Percentiles rank a stretch among this genome's conserved stretches.
These are phyloP conservation scores for Entomyzon cyanotis DNA, from an alignment of 2,113 vertebrate genomes.

Conservation along the genomic window DNA sequence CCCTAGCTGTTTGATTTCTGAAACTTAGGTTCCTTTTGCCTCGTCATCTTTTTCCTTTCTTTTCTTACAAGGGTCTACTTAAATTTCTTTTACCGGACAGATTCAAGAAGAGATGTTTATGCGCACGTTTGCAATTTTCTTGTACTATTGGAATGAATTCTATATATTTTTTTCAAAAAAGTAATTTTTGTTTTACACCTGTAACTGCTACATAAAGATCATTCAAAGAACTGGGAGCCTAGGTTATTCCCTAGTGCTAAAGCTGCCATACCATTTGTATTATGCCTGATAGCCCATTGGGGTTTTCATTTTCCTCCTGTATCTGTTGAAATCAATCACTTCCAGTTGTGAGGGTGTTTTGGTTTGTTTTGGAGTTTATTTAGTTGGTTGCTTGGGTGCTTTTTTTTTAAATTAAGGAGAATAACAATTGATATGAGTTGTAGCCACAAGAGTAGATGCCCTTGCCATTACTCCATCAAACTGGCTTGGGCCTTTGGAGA, in stretches of 20 bases:
- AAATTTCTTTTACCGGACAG: neutral
- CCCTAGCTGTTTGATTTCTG: neutral
- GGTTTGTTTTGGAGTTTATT: neutral
- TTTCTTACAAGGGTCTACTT: neutral
- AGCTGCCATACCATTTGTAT: neutral
- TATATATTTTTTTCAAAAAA: neutral
- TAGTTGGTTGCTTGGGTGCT: neutral
- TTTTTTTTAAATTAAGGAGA: neutral
- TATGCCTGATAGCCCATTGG: neutral
- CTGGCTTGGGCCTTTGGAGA: neutral
- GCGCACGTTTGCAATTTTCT: neutral
- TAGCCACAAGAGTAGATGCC: neutral
- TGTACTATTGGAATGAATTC: neutral
- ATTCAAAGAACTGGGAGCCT: neutral
- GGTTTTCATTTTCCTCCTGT: neutral
- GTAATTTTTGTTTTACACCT: neutral
- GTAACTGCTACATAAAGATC: neutral
- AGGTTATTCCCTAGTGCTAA: neutral
- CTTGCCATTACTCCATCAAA: neutral
- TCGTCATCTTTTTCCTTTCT: neutral
- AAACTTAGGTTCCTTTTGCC: neutral
- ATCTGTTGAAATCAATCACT: neutral
- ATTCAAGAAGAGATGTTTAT: neutral
- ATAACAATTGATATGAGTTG: neutral
- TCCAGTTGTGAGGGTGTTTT: neutral